Evolutionary conservation across 2,888 invertebrate genomes (phyloP).

Genomic region (Hydroisotoma schaefferi): DNA sequence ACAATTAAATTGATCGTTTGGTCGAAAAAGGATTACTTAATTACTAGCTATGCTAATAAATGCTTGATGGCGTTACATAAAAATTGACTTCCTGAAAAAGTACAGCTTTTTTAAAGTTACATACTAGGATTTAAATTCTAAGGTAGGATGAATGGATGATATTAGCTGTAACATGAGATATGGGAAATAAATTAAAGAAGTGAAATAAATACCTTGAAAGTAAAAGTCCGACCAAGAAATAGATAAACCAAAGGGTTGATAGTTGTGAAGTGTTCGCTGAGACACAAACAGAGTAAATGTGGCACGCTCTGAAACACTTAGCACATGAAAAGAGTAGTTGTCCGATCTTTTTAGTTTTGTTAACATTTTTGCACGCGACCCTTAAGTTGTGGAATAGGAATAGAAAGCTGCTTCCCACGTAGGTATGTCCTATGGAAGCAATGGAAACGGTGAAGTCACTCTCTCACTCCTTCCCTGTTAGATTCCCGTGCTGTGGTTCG

Average conservation of each 20-base stretch:
- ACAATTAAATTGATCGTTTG: no score
- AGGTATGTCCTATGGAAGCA: not conserved
- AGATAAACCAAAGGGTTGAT: not conserved
- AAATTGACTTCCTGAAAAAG: no score
- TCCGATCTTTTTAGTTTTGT: slow-evolving; percentile 39
- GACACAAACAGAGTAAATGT: slow-evolving; percentile 12
- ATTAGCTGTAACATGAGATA: no score
- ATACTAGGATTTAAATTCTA: no score
- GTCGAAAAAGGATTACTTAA: no score
- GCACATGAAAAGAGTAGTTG: slow-evolving; percentile 36
- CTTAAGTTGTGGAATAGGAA: slow-evolving; percentile 36
- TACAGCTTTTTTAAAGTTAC: no score
- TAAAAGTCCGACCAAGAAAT: not conserved
- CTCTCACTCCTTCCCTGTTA: no score
- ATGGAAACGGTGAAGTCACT: slow-evolving; percentile 5
- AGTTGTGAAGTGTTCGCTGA: not conserved
- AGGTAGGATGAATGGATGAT: no score
- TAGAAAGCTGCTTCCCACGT: slow-evolving; percentile 39
- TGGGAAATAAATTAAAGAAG: no score
- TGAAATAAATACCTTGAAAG: not conserved
- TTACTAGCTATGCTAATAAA: no score
- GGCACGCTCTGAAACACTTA: slow-evolving; percentile 35
- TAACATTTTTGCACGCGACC: slow-evolving; percentile 48
- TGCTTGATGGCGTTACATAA: no score
- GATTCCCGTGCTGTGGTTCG: no score